Base-by-base conservation (phyloP, 2,888 invertebrate species). In the Odontocerum albicorne region DNA sequence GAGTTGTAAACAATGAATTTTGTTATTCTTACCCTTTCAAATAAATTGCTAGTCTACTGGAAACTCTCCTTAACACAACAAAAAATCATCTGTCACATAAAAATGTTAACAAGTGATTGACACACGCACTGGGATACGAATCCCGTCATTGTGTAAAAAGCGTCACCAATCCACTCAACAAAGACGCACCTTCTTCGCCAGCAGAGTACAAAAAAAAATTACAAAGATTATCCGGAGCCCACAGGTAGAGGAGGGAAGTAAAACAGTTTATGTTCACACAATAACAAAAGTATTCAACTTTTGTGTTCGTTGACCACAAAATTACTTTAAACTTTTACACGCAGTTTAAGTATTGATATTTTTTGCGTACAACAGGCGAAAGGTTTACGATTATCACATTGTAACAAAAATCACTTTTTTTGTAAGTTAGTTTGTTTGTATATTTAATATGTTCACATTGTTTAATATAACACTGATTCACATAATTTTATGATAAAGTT, bases 71-170 rank as follows among this genome's bases (percentile, higher is more conserved):
- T 15, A 33, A 46, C 12, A 46, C 46, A 46, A 31, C 35, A 27
- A 27, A 7, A 27, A 10, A 10, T 35, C 32, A 46, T 35, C 33
- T 35, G 12, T 46, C 33, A 20, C 20, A 16, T 13, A 20, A 27
- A 42, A 16, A 50, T 20, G 50, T 54, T 33, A 17, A 40, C 54
- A 35, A 22, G 27, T 54, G 54, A 54, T 54, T 47, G 54, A 36
- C 47, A 47, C 54, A 33, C 40, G 39, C 40, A 16, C 22, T 42
- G 27, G 47, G 54, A 32, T 40, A 31, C 42, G n/a, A 54, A 40
- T 38, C 54, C 54, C 33, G 22, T 33, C 54, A 54, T 54, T 54
- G 36, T 54, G 12, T 33, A 31, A n/a, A n/a, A n/a, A 39, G 45
- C 20, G 22, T 46, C 53, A 53, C 38, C 47, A 31, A 31, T 27